Percentiles rank a stretch among this genome's conserved stretches.
These are phyloP conservation scores for Corythoichthys haematopterus DNA, from an alignment of 2,113 vertebrate genomes.

Conservation along the genomic window DNA sequence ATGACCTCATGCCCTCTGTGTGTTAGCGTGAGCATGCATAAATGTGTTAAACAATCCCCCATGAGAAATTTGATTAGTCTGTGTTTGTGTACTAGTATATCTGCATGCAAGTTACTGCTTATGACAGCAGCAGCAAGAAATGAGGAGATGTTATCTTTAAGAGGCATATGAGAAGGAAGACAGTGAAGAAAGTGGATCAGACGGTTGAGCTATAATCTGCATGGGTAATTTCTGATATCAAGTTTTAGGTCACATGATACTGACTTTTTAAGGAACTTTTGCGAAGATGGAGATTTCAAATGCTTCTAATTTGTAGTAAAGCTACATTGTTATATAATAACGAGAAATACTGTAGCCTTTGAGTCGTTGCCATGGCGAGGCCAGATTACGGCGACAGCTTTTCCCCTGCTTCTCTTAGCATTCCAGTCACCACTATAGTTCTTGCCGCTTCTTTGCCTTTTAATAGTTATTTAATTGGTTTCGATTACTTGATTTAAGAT, in stretches of 20 bases:
- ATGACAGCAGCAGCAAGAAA: constrained; percentile 19
- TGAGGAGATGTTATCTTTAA: constrained; percentile 19
- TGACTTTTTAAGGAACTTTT: constrained; percentile 1
- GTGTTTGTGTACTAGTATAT: constrained; percentile 7
- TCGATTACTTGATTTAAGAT: no score
- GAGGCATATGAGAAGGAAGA: constrained; percentile 9
- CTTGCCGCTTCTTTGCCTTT: background rate
- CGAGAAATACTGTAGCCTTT: background rate
- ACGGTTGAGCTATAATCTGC: constrained; percentile 7
- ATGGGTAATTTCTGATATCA: background rate
- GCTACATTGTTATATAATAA: background rate
- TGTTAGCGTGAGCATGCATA: constrained; percentile 8
- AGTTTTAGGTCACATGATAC: background rate
- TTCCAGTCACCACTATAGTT: background rate
- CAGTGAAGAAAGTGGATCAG: background rate
- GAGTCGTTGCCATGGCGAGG: background rate
- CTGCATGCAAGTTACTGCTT: constrained; percentile 15
- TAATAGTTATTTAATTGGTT: no score
- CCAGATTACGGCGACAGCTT: background rate
- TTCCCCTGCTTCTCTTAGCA: background rate
- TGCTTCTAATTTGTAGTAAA: background rate
- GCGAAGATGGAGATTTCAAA: background rate
- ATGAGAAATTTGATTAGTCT: constrained; percentile 1
- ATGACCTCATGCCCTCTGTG: constrained; percentile 56
- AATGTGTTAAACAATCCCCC: constrained; percentile 5